Evolutionary conservation across 2,888 invertebrate genomes (phyloP), one percentile per base, ranked within the genome.

Genomic region (Xylota sylvarum): DNA sequence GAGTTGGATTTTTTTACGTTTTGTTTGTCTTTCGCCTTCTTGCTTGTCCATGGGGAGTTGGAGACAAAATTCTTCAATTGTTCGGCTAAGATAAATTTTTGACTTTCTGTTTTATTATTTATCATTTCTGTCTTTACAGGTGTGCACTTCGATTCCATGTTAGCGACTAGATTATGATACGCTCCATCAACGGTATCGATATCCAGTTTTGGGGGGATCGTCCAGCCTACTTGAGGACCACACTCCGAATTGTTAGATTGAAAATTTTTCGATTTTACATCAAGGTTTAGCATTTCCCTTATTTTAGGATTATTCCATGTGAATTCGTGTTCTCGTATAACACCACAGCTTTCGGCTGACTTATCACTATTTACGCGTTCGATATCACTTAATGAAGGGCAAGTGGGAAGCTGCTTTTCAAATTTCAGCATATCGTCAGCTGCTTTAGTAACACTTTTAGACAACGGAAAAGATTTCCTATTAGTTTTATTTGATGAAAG

Each of bases 181-280:
- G 90, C 88, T 5, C 86, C 88, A 82, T 92, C 92, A 0, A 92
- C 92, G 0, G 91, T 92, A 62, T 92, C 92, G 23, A 92, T 88
- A 17, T 91, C 89, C 3, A 91, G 56, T 74, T 92, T 92, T 0
- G 88, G 89, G 1, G 91, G 90, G n/a, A 88, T 4, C 56, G 89
- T 89, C 91, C 91, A 92, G 2, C 91, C 91, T 7, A 91, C 85
- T 81, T 91, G 90, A 2, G 92, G 91, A 32, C 90, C 90, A 4
- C 91, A 89, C 37, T 89, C 46, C 0, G 88, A 80, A 4, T 89
- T 88, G 17, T 88, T 88, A 0, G 89, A 89, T 48, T 88, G 89
- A 35, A 90, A 91, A 17, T 89, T 32, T 14, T 81, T 88, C 0
- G 87, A 87, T 4, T 73, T 88, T 5, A 72, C 62, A 52, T 91